Evolutionary conservation across 2,888 invertebrate genomes (phyloP), one percentile per base, ranked within the genome.

Genomic region (Stegana nigrithorax): DNA sequence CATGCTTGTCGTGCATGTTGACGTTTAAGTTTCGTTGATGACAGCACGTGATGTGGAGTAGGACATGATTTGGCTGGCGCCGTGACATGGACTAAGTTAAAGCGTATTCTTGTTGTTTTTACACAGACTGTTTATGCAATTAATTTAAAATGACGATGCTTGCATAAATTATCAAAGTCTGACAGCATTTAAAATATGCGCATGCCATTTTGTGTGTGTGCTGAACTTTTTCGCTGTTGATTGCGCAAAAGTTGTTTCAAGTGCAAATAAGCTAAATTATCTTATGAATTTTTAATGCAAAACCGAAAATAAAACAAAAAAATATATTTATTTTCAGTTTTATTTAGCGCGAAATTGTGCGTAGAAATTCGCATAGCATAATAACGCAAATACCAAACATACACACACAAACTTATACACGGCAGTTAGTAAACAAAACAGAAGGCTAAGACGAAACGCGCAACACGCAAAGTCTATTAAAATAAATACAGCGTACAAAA

Each of bases 121-220:
- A 61, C 59, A n/a, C 12, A 25, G n/a, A 39, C 39, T 60, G 39
- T 25, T 50, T 29, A 59, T 63, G 66, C 66, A 67, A 73, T 73
- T 73, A 69, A 71, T 74, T 65, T 66, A 73, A 67, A 56, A 55
- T 55, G 36, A 21, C 32, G 55, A 25, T 8, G 27, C 50, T 63
- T 66, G 65, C 67, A 67, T 67, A 69, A 66, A 64, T 73, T 65
- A 67, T 60, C 14, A 63, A 53, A 60, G 42, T 17, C 39, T 21
- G 19, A 10, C 27, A 56, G 14, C 58, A 19, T 58, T 58, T 19
- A 32, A 45, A 19, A 47, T 12, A 29, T 12, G 6, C 47, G 59
- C 25, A 14, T 19, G 45, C 26, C 45, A 27, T 45, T 27, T 27
- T 44, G 25, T 58, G n/a, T 10, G 12, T n/a, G 4, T 39, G 4